phyloP scores from a whole-genome alignment of 2,797 vertebrate genomes.

The Pelobates cultripes region DNA sequence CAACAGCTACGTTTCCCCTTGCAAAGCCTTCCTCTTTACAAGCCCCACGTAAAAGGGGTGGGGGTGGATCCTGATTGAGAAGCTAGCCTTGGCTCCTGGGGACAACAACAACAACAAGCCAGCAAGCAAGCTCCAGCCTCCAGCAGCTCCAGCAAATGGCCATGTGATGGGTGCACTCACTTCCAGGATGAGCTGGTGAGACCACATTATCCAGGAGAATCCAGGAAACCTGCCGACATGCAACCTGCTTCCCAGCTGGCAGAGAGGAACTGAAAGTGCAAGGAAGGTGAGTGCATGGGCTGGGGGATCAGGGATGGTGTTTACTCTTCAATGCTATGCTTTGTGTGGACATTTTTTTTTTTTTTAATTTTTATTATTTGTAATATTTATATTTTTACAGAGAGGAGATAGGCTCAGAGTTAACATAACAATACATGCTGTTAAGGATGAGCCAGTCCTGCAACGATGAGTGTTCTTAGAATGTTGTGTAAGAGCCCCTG shows the following conservation, averaged over 20 bases:
- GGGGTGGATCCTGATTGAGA: constrained; percentile 53
- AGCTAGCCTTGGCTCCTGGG: constrained; percentile 42
- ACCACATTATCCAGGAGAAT: background rate
- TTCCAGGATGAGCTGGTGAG: constrained; percentile 13
- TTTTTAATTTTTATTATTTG: background rate
- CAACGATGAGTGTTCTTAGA: background rate
- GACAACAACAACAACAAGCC: constrained; percentile 44
- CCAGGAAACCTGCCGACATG: background rate
- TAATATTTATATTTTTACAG: no score
- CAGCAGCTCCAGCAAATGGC: constrained; percentile 29
- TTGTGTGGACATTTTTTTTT: constrained; percentile 35
- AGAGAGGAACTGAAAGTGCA: constrained; percentile 47
- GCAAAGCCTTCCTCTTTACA: constrained; percentile 36
- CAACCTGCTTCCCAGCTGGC: constrained; percentile 19
- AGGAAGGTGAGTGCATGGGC: constrained; percentile 42
- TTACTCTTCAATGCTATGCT: background rate
- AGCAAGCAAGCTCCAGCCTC: constrained; percentile 9
- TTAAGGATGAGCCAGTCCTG: background rate
- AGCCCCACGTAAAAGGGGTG: constrained; percentile 42
- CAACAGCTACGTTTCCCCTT: constrained; percentile 6
- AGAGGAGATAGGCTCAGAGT: background rate
- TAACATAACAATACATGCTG: background rate
- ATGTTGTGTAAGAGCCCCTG: no score
- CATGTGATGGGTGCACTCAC: constrained; percentile 37
- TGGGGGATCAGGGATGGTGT: background rate